Evolutionary conservation across 2,888 invertebrate species (phyloP), one percentile per base, ranked within the genome.

Genomic region (Noctua janthina): DNA sequence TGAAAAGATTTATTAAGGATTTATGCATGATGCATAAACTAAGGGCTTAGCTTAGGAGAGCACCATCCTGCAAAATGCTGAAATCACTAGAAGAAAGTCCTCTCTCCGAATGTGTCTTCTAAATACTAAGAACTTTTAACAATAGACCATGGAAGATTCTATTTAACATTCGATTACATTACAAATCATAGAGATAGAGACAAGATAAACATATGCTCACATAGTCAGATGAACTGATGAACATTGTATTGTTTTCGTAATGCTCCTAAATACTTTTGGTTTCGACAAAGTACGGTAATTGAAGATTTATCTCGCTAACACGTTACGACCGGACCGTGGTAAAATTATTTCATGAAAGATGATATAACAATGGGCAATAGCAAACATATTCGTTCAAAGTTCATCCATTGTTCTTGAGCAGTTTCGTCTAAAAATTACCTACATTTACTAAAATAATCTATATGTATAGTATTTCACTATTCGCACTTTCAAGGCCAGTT

Each of bases 331-430:
- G 91, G 46, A 85, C 74, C 90, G 91, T 92, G 91, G 91, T 85
- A 91, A 91, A 91, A 85, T 82, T 87, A 91, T 90, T 88, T 89
- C 78, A 88, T 85, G 83, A 85, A 78, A 87, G 88, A 87, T 89
- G 87, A 83, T 81, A 81, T 83, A 92, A 93, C 93, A 93, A 93
- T 93, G 78, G 90, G 84, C 77, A 88, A 83, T 90, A 84, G 78
- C 81, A 82, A 88, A 87, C 88, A 87, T 89, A 88, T 90, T 87
- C 74, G 89, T 86, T 87, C 89, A 90, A 90, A 92, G 90, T 88
- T 85, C 83, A 89, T 87, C 86, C 84, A 90, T 92, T 90, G 89
- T 90, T 88, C 80, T 76, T 64, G 69, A 64, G 74, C 49, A 51
- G 43, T 78, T 80, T 81, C 83, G 71, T 73, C 75, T 85, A 91